Percentiles rank a stretch among this genome's conserved stretches.
phyloP scores from a whole-genome alignment of 2,113 vertebrate species.

The Chionis minor region DNA sequence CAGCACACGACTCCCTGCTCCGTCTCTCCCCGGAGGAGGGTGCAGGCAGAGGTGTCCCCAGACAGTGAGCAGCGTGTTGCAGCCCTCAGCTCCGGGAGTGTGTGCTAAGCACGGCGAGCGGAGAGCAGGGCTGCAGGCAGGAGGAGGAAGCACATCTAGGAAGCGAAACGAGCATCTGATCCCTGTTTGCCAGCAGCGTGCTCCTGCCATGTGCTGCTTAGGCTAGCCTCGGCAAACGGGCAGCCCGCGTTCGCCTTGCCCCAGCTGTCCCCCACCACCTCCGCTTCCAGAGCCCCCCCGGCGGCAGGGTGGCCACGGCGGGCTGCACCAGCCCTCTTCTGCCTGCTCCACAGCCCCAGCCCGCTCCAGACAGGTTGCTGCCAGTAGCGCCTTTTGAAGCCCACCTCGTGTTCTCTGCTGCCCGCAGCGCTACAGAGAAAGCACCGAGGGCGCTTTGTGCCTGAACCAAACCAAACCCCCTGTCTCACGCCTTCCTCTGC shows the following conservation, averaged over 20 bases:
- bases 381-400: not conserved
- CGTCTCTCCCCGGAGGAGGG: not conserved
- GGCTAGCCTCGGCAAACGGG: not conserved
- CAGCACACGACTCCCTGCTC: not conserved
- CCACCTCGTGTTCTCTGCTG: not conserved
- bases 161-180: not conserved
- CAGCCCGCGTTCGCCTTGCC: too few species aligned
- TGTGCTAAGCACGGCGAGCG: not conserved
- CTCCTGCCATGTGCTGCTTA: not conserved
- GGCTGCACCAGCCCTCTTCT: not conserved
- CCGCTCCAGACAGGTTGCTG: not conserved
- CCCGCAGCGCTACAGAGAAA: not conserved
- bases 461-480: not conserved
- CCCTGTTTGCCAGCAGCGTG: not conserved
- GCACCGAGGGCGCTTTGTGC: not conserved
- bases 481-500: fast-evolving
- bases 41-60: not conserved
- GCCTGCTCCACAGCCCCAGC: not conserved
- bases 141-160: not conserved
- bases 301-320: fast-evolving
- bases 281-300: not conserved
- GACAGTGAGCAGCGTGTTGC: fast-evolving
- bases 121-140: not conserved
- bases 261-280: too few species aligned
- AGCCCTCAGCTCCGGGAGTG: not conserved